Percentiles rank a stretch among this genome's conserved stretches.
These are phyloP conservation scores for Carcina quercana DNA, from an alignment of 2,888 invertebrate genomes.

Conservation along the genomic window DNA sequence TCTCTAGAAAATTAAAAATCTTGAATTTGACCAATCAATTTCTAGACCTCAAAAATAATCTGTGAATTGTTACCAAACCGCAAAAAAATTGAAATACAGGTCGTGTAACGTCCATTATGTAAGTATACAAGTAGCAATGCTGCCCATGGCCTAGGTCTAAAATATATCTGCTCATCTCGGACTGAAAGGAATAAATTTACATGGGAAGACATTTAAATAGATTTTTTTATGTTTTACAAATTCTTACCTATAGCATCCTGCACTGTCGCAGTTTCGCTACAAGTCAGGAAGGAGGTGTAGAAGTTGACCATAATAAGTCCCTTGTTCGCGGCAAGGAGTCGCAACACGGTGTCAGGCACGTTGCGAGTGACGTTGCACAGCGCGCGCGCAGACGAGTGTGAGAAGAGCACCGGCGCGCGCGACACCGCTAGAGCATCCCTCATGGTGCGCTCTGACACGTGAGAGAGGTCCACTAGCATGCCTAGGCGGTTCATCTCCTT, in stretches of 20 bases:
- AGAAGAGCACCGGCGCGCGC: slow-evolving; percentile 89
- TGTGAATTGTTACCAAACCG: too few relatives aligned
- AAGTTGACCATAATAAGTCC: slow-evolving; percentile 93
- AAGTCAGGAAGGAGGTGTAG: slow-evolving; percentile 85
- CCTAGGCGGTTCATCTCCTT: slow-evolving; percentile 93
- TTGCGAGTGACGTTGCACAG: slow-evolving; percentile 88
- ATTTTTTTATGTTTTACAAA: too few relatives aligned
- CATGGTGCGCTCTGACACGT: slow-evolving; percentile 88
- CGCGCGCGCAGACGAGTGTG: slow-evolving; percentile 87
- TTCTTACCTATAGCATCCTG: slow-evolving; percentile 86
- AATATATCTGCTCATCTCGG: too few relatives aligned
- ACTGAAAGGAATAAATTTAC: too few relatives aligned
- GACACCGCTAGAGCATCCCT: slow-evolving; percentile 83
- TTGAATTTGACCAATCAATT: too few relatives aligned
- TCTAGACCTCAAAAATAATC: too few relatives aligned
- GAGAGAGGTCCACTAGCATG: slow-evolving; percentile 90
- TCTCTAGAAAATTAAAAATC: too few relatives aligned
- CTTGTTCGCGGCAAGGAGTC: slow-evolving; percentile 82
- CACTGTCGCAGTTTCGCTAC: slow-evolving; percentile 82
- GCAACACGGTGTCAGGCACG: slow-evolving; percentile 84
- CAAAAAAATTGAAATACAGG: too few relatives aligned
- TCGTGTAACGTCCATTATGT: too few relatives aligned
- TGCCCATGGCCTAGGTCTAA: too few relatives aligned
- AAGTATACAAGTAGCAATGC: too few relatives aligned
- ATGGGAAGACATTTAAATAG: too few relatives aligned